Conservation (phyloP, 2,888 invertebrate species). For the Helleia helle region DNA sequence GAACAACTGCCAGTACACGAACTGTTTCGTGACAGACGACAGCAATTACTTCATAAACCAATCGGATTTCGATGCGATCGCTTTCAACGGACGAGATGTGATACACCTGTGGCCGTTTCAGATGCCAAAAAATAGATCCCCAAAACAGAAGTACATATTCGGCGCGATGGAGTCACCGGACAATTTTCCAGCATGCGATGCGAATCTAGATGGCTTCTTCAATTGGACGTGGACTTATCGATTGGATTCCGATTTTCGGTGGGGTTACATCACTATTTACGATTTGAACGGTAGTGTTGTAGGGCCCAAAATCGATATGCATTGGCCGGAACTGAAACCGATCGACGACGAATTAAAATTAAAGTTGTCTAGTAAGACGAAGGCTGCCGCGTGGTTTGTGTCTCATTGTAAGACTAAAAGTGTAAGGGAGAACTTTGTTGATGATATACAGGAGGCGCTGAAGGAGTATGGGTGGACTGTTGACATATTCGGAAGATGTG, state of each 20-base stretch:
- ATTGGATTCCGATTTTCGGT: constrained; percentile 26
- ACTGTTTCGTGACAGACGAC: neutral
- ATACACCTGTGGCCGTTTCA: constrained; percentile 17
- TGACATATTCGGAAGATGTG: constrained; percentile 29
- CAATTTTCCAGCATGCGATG: constrained; percentile 33
- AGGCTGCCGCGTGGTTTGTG: constrained; percentile 31
- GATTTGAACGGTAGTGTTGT: constrained; percentile 20
- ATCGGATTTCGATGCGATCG: neutral
- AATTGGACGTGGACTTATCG: constrained; percentile 33
- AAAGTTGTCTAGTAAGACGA: constrained; percentile 25
- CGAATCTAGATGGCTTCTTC: constrained; percentile 28
- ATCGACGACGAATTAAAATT: constrained; percentile 20
- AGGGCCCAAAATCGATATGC: constrained; percentile 24
- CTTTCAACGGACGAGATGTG: constrained; percentile 22
- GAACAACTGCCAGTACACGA: neutral
- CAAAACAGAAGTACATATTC: constrained; percentile 42
- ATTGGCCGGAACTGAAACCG: constrained; percentile 23
- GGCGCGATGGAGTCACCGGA: constrained; percentile 41
- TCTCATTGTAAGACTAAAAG: constrained; percentile 27
- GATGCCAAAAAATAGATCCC: constrained; percentile 24
- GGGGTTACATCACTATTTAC: constrained; percentile 25
- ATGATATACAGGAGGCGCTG: constrained; percentile 19
- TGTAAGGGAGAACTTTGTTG: constrained; percentile 21
- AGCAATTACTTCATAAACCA: neutral
- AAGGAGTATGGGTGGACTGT: constrained; percentile 18